These are phyloP conservation scores for Chymomyza procnemis DNA, from an alignment of 2,888 invertebrate species.

Conservation along the genomic window DNA sequence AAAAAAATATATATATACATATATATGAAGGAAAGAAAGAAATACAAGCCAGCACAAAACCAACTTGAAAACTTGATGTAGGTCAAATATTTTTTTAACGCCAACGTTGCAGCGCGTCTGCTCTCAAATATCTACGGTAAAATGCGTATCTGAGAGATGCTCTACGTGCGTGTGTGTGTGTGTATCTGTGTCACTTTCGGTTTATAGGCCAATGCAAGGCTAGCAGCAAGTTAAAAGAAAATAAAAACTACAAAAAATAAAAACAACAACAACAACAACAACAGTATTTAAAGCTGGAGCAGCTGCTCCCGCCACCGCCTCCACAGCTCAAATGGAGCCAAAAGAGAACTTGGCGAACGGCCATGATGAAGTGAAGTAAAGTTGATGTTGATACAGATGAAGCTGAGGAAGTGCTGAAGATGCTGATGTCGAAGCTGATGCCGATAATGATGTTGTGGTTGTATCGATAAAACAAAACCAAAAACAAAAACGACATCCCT, in stretches of 20 bases:
- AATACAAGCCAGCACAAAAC: conserved; percentile 47
- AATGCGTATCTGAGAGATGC: neutral
- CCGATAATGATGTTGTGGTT: neutral
- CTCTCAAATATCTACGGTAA: neutral
- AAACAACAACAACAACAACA: neutral
- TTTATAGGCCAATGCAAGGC: conserved; percentile 67
- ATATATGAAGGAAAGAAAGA: neutral
- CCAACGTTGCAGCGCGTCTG: conserved; percentile 20
- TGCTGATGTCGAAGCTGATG: neutral
- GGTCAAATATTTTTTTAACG: conserved; percentile 63
- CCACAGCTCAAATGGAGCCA: neutral
- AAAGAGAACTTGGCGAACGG: conserved; percentile 5
- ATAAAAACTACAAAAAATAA: neutral
- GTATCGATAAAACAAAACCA: neutral
- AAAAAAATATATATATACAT: too few species aligned
- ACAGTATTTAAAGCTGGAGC: neutral
- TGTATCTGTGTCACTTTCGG: conserved; percentile 59
- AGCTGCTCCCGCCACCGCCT: neutral
- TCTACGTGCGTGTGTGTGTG: conserved; percentile 11
- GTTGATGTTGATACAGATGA: conserved; percentile 30
- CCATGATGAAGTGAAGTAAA: neutral
- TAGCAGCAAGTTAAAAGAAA: neutral
- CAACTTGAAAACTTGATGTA: conserved; percentile 75
- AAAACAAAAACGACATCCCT: too few species aligned
- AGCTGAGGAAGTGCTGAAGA: conserved; percentile 5